Evolutionary conservation across 1,140 invertebrate species (phyloP), one percentile per base, ranked within the genome.

Genomic region (Ceratina japonica): DNA sequence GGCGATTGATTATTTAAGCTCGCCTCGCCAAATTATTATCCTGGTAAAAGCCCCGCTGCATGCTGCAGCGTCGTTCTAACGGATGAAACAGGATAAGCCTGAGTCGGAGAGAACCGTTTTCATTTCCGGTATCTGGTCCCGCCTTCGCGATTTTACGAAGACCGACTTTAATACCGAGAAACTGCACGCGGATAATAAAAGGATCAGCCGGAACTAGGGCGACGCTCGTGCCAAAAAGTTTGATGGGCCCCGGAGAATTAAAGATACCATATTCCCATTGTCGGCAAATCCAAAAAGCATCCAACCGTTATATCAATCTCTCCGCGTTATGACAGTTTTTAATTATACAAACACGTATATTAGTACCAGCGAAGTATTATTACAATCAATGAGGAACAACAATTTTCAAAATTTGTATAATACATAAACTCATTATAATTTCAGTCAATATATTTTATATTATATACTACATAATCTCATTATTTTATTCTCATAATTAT

Each of bases 221-320:
- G 61, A 56, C n/a, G 69, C 44, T 31, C 18, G 75, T 78, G 75
- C 75, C 75, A 78, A 78, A 78, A 78, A 78, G 75, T 78, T 78
- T 72, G 75, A 78, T 63, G 69, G 59, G 12, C 27, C 61, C 18
- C 58, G 31, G 68, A 10, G 49, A 70, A 31, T 61, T n/a, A 63
- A 78, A 78, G 68, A 72, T 63, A 63, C 49, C 44, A 31, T 69
- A 62, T 44, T 69, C 20, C 58, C 68, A 18, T 22, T 12, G 44
- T n/a, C 24, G 15, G 58, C 37, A 72, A 78, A 78, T 78, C 69
- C 75, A 15, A 72, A 78, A 72, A 7, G 20, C 15, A 44, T 31
- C 3, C n/a, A 58, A 49, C 22, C n/a, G 27, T 52, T 16, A 13
- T 22, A 27, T 16, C 20, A 37, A 37, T 54, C 59, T 44, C 20